These are phyloP conservation scores for Reticulitermes lucifugus DNA, from an alignment of 2,888 invertebrate genomes.

Conservation along the genomic window DNA sequence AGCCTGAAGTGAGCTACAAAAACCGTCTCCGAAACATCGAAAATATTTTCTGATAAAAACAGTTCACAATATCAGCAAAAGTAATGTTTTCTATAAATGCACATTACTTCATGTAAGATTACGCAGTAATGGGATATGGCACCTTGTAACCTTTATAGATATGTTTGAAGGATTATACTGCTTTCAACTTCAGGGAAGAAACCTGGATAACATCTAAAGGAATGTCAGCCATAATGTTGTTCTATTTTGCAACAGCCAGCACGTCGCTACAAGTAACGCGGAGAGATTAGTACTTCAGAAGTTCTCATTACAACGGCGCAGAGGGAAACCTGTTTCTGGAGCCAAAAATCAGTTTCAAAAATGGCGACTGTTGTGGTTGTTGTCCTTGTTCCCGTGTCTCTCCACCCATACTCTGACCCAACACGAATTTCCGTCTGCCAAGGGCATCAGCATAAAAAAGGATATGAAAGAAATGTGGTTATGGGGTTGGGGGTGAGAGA, in stretches of 20 bases:
- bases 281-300: constrained; percentile 5
- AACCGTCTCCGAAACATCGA: no score
- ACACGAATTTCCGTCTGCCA: constrained; percentile 26
- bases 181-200: no score
- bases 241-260: not conserved
- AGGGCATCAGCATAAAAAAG: not conserved
- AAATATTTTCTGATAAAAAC: no score
- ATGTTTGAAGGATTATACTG: no score
- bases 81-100: no score
- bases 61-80: no score
- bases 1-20: no score
- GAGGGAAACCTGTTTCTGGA: not conserved
- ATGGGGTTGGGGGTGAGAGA: not conserved
- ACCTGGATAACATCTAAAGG: no score
- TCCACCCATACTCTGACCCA: not conserved
- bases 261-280: not conserved
- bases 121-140: no score
- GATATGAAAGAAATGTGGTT: not conserved
- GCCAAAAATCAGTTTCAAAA: not conserved
- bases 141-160: no score
- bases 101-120: no score
- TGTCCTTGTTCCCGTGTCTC: not conserved
- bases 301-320: not conserved
- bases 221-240: not conserved
- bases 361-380: constrained; percentile 4